Conservation (phyloP, 2,797 vertebrate species). For the Sebastes itinus region DNA sequence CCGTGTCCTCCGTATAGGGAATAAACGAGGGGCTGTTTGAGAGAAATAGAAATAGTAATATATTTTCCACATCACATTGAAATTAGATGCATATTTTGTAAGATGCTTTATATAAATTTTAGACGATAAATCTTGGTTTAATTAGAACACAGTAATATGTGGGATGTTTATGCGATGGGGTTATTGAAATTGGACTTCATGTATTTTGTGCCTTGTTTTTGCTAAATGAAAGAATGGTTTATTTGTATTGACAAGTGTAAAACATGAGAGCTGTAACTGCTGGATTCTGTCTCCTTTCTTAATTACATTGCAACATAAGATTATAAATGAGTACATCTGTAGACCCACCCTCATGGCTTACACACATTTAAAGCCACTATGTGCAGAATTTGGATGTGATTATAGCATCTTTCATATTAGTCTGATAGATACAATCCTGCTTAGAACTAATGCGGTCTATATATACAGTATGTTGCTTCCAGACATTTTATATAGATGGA, state of each 20-base stretch:
- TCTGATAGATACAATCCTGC: background rate
- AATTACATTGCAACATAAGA: background rate
- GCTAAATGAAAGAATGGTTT: constrained; percentile 19
- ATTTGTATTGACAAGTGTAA: constrained; percentile 54
- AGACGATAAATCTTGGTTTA: background rate
- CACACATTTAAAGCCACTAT: background rate
- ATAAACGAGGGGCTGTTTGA: constrained; percentile 5
- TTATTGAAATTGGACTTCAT: constrained; percentile 27
- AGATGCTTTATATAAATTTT: constrained; percentile 20
- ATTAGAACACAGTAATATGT: constrained; percentile 1
- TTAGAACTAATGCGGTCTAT: background rate
- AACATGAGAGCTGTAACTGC: constrained; percentile 55
- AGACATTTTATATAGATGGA: no score
- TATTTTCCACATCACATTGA: constrained; percentile 19
- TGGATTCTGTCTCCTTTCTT: constrained; percentile 38
- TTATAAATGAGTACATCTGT: background rate
- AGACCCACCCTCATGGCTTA: background rate
- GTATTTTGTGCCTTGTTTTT: constrained; percentile 48
- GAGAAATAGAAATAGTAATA: background rate
- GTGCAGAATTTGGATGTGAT: background rate
- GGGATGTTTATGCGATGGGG: constrained; percentile 19
- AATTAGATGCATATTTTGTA: background rate
- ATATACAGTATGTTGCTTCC: background rate
- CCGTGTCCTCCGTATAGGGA: constrained; percentile 6
- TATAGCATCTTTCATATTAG: background rate